phyloP scores from a whole-genome alignment of 2,797 vertebrate genomes.

The Fratercula arctica region DNA sequence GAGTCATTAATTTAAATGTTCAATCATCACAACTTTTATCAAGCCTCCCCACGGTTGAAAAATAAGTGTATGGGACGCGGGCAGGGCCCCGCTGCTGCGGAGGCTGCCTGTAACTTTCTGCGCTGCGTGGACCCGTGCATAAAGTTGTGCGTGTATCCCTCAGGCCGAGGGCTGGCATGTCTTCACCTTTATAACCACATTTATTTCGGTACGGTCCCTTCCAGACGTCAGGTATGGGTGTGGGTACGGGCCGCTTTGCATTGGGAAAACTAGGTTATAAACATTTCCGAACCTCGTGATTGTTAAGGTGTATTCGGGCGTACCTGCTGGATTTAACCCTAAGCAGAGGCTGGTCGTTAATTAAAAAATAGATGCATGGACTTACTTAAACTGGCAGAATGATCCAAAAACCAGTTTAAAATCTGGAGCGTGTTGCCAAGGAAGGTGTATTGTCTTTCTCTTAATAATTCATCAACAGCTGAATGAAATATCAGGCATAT shows the following conservation, averaged over 20 bases:
- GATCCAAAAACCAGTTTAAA: background rate
- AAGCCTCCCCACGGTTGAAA: background rate
- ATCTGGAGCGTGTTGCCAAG: background rate
- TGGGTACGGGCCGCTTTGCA: fast-evolving
- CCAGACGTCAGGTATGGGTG: fast-evolving
- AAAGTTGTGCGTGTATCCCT: background rate
- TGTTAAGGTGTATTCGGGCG: background rate
- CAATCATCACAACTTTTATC: background rate
- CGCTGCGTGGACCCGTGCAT: fast-evolving
- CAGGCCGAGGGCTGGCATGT: fast-evolving
- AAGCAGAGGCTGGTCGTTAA: background rate
- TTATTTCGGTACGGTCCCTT: fast-evolving
- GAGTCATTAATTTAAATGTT: constrained; percentile 4
- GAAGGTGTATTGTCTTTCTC: background rate
- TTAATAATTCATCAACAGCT: background rate
- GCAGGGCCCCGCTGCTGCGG: background rate
- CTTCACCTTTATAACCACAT: fast-evolving
- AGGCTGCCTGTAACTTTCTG: background rate
- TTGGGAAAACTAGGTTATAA: background rate
- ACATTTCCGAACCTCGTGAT: fast-evolving
- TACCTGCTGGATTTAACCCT: background rate
- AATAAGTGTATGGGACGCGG: background rate
- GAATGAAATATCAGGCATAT: background rate
- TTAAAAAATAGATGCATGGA: background rate
- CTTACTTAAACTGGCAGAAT: background rate